Percentiles rank a stretch among this genome's conserved stretches.
These are phyloP conservation scores for Cichlasoma orientale DNA, from an alignment of 2,797 vertebrate species.

Conservation along the genomic window DNA sequence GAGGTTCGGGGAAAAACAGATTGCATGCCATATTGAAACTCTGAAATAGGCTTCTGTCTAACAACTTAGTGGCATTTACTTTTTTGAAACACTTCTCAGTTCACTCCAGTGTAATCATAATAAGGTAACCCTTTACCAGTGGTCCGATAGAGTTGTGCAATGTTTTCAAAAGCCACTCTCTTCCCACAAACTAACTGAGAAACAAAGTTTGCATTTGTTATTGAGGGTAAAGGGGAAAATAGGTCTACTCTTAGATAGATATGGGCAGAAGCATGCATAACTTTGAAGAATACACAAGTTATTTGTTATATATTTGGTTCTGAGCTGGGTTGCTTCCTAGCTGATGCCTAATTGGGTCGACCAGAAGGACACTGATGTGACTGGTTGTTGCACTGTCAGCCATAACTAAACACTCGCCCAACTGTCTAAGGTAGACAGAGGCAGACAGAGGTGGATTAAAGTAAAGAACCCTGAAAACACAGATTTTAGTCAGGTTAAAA, in stretches of 20 bases:
- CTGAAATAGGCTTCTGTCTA: slow-evolving; percentile 13
- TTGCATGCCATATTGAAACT: slow-evolving; percentile 36
- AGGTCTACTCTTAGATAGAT: not conserved
- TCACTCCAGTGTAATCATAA: slow-evolving; percentile 7
- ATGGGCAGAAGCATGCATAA: not conserved
- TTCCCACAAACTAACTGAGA: not conserved
- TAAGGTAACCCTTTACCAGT: not conserved
- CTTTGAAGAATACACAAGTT: not conserved
- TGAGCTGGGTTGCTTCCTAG: not conserved
- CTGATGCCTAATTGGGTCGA: not conserved
- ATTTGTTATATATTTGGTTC: not conserved
- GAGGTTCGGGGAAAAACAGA: slow-evolving; percentile 36
- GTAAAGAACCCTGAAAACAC: too few relatives aligned
- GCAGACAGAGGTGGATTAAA: not conserved
- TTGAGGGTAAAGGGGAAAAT: not conserved
- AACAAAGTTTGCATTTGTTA: slow-evolving; percentile 9
- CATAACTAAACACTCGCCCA: not conserved
- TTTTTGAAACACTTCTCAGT: slow-evolving; percentile 22
- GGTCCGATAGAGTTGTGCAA: not conserved
- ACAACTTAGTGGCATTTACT: slow-evolving; percentile 29
- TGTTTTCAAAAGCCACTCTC: slow-evolving; percentile 14
- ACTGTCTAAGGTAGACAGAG: not conserved
- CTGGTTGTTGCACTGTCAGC: not conserved
- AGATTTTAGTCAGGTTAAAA: too few relatives aligned
- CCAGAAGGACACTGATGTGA: not conserved